phyloP scores from a whole-genome alignment of 1,140 invertebrate genomes.

The Stenopsyche tienmushanensis region DNA sequence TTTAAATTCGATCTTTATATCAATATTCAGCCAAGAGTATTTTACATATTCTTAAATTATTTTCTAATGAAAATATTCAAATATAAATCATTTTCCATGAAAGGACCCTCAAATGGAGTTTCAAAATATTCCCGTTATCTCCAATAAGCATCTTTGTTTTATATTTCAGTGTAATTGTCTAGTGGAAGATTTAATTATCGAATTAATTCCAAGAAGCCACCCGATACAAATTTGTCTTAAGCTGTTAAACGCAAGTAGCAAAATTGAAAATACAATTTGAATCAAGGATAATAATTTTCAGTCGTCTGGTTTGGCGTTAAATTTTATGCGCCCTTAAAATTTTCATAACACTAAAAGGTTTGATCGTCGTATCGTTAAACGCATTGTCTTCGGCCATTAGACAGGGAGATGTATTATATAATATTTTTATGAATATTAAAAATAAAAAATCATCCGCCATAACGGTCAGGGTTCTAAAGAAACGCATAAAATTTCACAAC shows the following conservation, averaged over 20 bases:
- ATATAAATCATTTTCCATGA: too few relatives aligned
- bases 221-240: neutral
- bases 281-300: neutral
- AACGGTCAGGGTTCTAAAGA: neutral
- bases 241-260: neutral
- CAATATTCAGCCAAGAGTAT: too few relatives aligned
- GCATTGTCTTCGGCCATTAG: neutral
- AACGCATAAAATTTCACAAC: neutral
- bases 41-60: too few relatives aligned
- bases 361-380: slow-evolving; percentile 17
- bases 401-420: neutral
- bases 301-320: slow-evolving; percentile 2
- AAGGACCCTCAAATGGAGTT: too few relatives aligned
- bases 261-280: neutral
- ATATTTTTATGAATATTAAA: slow-evolving; percentile 16
- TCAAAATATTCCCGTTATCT: too few relatives aligned
- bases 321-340: slow-evolving; percentile 13
- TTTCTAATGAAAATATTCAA: too few relatives aligned
- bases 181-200: too few relatives aligned
- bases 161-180: too few relatives aligned
- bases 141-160: too few relatives aligned
- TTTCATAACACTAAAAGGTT: slow-evolving; percentile 28
- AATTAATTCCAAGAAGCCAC: too few relatives aligned
- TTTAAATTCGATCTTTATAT: too few relatives aligned
- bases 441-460: neutral